Conservation (phyloP, 2,888 invertebrate species). For the Nipponacmea schrenckii region DNA sequence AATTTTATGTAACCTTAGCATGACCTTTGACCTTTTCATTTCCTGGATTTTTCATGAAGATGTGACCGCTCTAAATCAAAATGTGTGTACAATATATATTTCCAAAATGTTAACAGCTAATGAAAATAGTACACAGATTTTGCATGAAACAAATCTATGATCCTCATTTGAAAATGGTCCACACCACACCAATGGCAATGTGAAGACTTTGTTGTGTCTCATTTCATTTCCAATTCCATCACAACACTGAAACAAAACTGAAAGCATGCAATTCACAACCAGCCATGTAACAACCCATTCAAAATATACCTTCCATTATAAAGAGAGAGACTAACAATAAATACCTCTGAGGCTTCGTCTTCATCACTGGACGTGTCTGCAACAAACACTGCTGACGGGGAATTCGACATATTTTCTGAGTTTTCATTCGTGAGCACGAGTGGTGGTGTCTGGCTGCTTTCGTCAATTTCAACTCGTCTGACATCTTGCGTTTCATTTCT, state of each 20-base stretch:
- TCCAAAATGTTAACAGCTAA: no score
- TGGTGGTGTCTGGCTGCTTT: slow-evolving; percentile 52
- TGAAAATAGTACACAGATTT: no score
- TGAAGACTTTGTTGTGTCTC: slow-evolving; percentile 3
- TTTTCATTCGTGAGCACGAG: slow-evolving; percentile 39
- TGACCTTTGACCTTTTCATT: slow-evolving; percentile 1
- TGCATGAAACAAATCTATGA: no score
- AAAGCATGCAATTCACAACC: slow-evolving; percentile 8
- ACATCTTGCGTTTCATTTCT: slow-evolving; percentile 49
- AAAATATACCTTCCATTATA: not conserved
- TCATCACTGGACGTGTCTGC: slow-evolving; percentile 95
- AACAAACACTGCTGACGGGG: slow-evolving; percentile 73
- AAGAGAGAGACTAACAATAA: not conserved
- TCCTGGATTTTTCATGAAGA: no score
- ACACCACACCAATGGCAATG: no score
- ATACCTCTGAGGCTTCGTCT: slow-evolving; percentile 95
- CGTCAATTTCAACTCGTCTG: slow-evolving; percentile 57
- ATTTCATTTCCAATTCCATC: slow-evolving; percentile 14
- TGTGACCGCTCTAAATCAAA: no score
- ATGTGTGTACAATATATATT: no score
- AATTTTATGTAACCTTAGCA: slow-evolving; percentile 6
- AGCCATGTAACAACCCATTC: no score
- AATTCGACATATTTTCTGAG: slow-evolving; percentile 68
- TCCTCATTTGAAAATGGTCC: no score
- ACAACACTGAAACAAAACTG: slow-evolving; percentile 26